Evolutionary conservation across 1,140 invertebrate genomes (phyloP).

Genomic region (Chionoecetes opilio): DNA sequence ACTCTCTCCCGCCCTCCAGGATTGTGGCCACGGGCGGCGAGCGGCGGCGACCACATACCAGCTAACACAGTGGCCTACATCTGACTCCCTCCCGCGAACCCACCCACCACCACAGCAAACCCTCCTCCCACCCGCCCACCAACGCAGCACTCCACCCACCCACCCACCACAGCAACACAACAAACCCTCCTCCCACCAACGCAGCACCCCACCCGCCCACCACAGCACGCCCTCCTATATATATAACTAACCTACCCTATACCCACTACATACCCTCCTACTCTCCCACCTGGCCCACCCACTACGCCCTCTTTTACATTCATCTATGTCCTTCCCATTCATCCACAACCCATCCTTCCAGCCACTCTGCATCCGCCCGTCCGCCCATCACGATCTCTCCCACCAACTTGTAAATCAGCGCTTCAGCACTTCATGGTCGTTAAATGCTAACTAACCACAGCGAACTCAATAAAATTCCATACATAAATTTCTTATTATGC

Average conservation of each 20-base stretch:
- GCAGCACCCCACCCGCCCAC: neutral
- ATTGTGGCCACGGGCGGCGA: neutral
- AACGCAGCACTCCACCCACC: no score
- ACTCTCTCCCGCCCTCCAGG: neutral
- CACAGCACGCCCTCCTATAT: no score
- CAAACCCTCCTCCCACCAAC: neutral
- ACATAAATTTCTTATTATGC: neutral
- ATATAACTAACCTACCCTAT: no score
- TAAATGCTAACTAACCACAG: neutral
- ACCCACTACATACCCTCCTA: neutral
- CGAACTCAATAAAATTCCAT: neutral
- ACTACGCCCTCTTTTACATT: no score
- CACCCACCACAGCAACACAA: neutral
- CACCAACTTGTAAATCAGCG: no score
- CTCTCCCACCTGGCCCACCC: neutral
- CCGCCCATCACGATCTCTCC: no score
- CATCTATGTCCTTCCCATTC: neutral
- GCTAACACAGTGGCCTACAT: slow-evolving; percentile 27
- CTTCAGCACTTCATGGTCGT: neutral
- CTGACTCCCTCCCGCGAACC: slow-evolving; percentile 1
- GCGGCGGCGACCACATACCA: slow-evolving; percentile 22
- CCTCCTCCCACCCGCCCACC: no score
- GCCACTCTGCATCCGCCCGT: no score
- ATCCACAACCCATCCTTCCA: neutral
- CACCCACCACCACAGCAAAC: neutral